Percentiles rank a stretch among this genome's conserved stretches.
Evolutionary conservation across 2,113 vertebrate species (phyloP).

Genomic region (Condylura cristata): DNA sequence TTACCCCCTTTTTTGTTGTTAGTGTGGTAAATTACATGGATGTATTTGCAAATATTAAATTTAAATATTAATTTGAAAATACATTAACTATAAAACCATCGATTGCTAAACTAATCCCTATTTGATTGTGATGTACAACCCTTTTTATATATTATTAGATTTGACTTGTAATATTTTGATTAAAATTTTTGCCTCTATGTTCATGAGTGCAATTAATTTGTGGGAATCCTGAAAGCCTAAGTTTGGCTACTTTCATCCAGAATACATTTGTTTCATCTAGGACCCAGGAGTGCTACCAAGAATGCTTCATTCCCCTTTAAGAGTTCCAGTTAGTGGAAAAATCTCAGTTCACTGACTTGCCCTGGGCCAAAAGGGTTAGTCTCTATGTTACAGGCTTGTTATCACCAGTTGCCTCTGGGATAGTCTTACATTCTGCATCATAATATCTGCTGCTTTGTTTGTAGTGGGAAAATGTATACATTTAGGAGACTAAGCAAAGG

Average conservation of each 20-base stretch:
- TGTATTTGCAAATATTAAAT: background rate
- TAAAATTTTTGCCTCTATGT: background rate
- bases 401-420: background rate
- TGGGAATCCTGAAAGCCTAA: background rate
- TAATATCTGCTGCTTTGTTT: background rate
- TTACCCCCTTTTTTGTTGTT: background rate
- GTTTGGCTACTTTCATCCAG: background rate
- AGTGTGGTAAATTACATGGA: background rate
- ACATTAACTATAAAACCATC: background rate
- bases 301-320: background rate
- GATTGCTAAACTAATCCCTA: background rate
- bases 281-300: background rate
- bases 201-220: background rate
- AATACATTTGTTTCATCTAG: background rate
- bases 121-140: background rate
- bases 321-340: background rate
- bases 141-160: background rate
- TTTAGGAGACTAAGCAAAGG: background rate
- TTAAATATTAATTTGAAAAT: no score
- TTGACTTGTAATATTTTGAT: background rate
- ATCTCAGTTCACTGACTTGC: background rate
- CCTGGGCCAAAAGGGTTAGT: background rate
- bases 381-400: background rate
- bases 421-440: background rate
- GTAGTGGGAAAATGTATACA: background rate